Evolutionary conservation across 2,888 invertebrate genomes (phyloP).

Genomic region (Drosophila sordidapex): DNA sequence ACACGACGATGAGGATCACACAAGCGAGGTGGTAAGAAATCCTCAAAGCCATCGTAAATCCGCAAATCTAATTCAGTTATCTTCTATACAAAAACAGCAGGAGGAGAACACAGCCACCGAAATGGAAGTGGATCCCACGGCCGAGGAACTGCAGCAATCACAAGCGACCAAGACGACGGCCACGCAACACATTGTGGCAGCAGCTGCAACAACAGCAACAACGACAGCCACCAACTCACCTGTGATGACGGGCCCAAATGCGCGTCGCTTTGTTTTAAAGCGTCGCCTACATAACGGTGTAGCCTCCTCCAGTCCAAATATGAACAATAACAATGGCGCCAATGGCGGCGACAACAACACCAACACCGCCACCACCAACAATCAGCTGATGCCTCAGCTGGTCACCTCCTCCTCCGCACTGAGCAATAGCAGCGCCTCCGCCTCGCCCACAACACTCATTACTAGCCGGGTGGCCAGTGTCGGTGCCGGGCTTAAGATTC

Average conservation of each 20-base stretch:
- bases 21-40: slow-evolving; percentile 80
- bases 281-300: slow-evolving; percentile 75
- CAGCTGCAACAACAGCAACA: slow-evolving; percentile 36
- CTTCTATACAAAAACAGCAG: slow-evolving; percentile 46
- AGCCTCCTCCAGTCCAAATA: slow-evolving; percentile 27
- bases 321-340: slow-evolving; percentile 30
- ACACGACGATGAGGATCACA: slow-evolving; percentile 86
- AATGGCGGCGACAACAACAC: slow-evolving; percentile 31
- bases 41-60: background rate
- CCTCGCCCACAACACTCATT: slow-evolving; percentile 24
- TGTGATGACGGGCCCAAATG: slow-evolving; percentile 63
- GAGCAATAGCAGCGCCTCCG: background rate
- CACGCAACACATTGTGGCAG: slow-evolving; percentile 22
- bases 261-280: slow-evolving; percentile 80
- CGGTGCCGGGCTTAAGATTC: slow-evolving; percentile 67
- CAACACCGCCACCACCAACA: slow-evolving; percentile 16
- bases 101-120: slow-evolving; percentile 73
- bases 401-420: slow-evolving; percentile 36
- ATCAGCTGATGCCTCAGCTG: slow-evolving; percentile 50
- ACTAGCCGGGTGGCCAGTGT: slow-evolving; percentile 41
- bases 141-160: slow-evolving; percentile 59
- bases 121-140: slow-evolving; percentile 74
- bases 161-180: slow-evolving; percentile 49
- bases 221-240: slow-evolving; percentile 42
- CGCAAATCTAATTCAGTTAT: background rate